phyloP scores from a whole-genome alignment of 2,888 invertebrate genomes.

The Patella depressa region DNA sequence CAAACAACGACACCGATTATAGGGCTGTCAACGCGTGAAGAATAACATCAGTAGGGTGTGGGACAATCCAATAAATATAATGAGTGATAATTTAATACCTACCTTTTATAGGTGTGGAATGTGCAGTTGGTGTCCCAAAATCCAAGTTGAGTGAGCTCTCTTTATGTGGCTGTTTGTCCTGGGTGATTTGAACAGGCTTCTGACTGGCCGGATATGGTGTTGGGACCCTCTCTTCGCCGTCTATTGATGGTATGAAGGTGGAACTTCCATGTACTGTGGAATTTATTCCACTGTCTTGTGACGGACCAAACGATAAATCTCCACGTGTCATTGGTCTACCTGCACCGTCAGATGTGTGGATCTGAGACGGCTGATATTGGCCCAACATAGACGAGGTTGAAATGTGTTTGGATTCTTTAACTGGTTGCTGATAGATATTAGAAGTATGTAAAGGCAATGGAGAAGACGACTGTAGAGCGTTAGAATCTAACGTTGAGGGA shows the following conservation, averaged over 20 bases:
- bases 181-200: not conserved
- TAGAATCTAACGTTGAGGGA: not conserved
- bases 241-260: not conserved
- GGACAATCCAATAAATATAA: no score
- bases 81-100: not conserved
- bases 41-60: no score
- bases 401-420: no score
- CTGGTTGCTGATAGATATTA: no score
- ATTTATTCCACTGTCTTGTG: not conserved
- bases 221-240: constrained; percentile 3
- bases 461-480: not conserved
- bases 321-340: not conserved
- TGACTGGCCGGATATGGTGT: constrained; percentile 14
- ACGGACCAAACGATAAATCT: not conserved
- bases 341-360: no score
- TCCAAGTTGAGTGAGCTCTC: not conserved
- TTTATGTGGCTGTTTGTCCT: not conserved
- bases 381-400: no score
- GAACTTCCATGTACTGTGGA: not conserved
- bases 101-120: constrained; percentile 15
- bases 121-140: constrained; percentile 10
- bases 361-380: no score
- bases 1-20: no score
- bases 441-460: no score
- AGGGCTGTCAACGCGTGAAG: no score